Evolutionary conservation across 2,797 vertebrate species (phyloP).

Genomic region (Aldrovandia affinis): DNA sequence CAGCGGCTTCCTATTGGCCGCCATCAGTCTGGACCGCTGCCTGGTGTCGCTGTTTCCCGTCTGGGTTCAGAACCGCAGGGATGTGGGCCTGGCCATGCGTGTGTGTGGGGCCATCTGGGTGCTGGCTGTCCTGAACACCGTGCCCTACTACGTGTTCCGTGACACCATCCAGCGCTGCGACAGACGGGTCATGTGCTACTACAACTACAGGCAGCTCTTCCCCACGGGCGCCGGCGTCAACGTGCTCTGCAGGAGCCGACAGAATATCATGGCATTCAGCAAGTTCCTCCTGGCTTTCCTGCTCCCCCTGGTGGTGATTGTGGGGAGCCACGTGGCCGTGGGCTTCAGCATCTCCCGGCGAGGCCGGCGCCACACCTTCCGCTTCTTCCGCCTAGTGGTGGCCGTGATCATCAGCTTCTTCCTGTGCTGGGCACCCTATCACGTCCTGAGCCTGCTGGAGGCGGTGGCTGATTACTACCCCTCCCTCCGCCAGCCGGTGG

Average conservation of each 20-base stretch:
- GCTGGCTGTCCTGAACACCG: constrained; percentile 56
- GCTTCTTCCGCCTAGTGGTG: constrained; percentile 62
- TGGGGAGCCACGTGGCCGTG: constrained; percentile 60
- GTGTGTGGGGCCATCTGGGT: constrained; percentile 59
- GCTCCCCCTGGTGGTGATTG: constrained; percentile 61
- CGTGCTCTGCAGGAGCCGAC: constrained; percentile 43
- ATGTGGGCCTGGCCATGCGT: constrained; percentile 34
- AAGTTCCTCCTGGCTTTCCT: constrained; percentile 63
- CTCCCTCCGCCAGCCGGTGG: accelerated
- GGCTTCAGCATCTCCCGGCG: constrained; percentile 44
- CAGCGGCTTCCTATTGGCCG: constrained; percentile 61
- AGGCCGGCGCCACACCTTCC: constrained; percentile 49
- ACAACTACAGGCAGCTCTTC: constrained; percentile 45
- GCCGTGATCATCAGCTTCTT: constrained; percentile 65
- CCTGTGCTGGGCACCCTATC: constrained; percentile 69
- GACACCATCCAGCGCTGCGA: constrained; percentile 17
- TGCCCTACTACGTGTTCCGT: constrained; percentile 68
- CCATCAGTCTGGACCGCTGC: constrained; percentile 68
- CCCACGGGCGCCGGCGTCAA: background rate
- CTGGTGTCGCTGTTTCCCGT: constrained; percentile 62
- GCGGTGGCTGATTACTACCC: background rate
- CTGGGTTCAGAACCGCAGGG: constrained; percentile 66
- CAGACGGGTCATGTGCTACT: constrained; percentile 57
- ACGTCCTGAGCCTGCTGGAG: constrained; percentile 61
- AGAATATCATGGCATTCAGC: constrained; percentile 52